phyloP scores from a whole-genome alignment of 64 coral and sea anemone species.

The Pocillopora verrucosa region DNA sequence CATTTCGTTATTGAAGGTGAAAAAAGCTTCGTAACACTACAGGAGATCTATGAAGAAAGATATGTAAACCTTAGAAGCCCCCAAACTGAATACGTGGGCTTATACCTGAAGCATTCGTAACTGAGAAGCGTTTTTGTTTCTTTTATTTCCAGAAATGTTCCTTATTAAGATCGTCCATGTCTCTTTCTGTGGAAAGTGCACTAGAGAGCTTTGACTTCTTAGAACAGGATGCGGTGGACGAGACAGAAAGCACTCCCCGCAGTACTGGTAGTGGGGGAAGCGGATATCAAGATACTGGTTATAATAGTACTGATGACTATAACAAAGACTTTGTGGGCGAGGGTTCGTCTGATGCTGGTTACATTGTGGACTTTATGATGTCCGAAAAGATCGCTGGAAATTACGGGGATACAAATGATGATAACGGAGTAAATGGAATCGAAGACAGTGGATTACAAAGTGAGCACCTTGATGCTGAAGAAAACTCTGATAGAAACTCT shows the following conservation, averaged over 20 bases:
- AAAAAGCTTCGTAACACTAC: too few species aligned
- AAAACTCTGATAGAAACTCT: slow-evolving; percentile 20
- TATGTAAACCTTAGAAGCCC: too few species aligned
- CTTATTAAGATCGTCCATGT: slow-evolving; percentile 80
- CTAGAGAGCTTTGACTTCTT: slow-evolving; percentile 93
- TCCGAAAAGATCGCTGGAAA: slow-evolving; percentile 22
- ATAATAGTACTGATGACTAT: slow-evolving; percentile 87
- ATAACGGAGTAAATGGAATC: not conserved
- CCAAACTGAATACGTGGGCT: too few species aligned
- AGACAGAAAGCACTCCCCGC: slow-evolving; percentile 58
- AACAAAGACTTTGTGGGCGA: slow-evolving; percentile 45
- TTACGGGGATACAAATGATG: not conserved
- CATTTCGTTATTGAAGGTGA: not conserved
- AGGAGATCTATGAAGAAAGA: too few species aligned
- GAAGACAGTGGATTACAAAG: not conserved
- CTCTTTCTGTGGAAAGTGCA: slow-evolving; percentile 86
- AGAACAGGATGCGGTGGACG: slow-evolving; percentile 70
- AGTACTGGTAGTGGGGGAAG: slow-evolving; percentile 72
- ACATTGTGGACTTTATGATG: slow-evolving; percentile 53
- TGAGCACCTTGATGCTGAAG: not conserved
- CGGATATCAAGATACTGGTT: slow-evolving; percentile 84
- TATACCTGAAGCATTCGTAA: too few species aligned
- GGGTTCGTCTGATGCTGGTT: slow-evolving; percentile 35
- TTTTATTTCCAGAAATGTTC: slow-evolving; percentile 55
- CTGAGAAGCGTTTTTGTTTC: not conserved